Percentiles rank a stretch among this genome's conserved stretches.
Evolutionary conservation across 2,113 vertebrate species (phyloP).

Genomic region (Pagrus major): DNA sequence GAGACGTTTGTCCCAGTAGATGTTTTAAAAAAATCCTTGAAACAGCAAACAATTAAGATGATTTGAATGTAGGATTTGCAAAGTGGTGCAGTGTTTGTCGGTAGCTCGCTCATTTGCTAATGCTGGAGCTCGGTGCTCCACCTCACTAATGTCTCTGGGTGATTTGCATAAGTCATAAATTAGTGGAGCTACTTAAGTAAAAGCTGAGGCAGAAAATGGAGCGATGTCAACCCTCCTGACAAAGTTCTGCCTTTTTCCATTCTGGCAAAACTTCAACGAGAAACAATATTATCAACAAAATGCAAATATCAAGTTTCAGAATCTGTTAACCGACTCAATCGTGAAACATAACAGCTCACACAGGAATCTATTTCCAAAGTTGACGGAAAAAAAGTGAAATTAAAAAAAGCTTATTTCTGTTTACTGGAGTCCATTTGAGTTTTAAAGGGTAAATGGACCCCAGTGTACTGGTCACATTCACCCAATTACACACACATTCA

Average conservation of each 20-base stretch:
- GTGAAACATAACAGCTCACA: neutral
- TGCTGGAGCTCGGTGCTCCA: neutral
- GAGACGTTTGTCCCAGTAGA: neutral
- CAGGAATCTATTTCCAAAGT: neutral
- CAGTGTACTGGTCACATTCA: no score
- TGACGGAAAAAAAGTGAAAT: no score
- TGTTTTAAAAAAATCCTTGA: neutral
- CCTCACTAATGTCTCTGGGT: neutral
- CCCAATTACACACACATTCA: no score
- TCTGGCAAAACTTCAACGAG: neutral
- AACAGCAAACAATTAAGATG: neutral
- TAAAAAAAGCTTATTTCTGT: no score
- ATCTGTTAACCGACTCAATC: no score
- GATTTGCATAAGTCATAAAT: slow-evolving; percentile 8
- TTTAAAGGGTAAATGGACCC: no score
- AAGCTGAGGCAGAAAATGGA: neutral
- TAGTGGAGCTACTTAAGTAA: neutral
- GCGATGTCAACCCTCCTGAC: neutral
- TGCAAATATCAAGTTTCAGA: neutral
- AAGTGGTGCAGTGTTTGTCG: neutral
- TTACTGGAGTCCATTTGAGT: no score
- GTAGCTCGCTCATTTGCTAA: slow-evolving; percentile 3
- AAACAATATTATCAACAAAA: neutral
- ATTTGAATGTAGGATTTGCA: no score
- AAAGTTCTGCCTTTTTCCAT: neutral